A percentile compares a stretch with the other conserved stretches of the same genome.
Conservation (phyloP, 1,140 invertebrate species). For the Campoletis sonorensis region DNA sequence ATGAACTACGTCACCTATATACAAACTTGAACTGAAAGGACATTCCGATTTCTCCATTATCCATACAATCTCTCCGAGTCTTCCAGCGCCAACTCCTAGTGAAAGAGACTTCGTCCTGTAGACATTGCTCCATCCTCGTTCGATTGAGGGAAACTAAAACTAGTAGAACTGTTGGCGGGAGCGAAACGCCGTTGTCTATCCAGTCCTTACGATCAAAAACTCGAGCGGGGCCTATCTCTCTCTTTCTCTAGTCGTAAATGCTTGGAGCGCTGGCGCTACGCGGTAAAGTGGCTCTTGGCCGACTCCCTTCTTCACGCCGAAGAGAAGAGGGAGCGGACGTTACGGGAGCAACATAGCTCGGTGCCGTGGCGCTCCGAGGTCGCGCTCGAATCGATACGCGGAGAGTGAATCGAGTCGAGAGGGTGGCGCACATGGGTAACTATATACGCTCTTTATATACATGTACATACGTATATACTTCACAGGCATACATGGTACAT, state of each 20-base stretch:
- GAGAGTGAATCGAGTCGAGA: constrained; percentile 43
- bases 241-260: background rate
- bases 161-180: constrained; percentile 16
- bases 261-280: constrained; percentile 1
- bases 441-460: constrained; percentile 15
- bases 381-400: constrained; percentile 48
- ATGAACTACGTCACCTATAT: constrained; percentile 1
- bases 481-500: background rate
- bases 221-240: constrained; percentile 6
- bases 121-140: constrained; percentile 26
- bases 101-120: constrained; percentile 1
- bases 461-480: constrained; percentile 4
- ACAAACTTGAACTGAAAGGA: background rate
- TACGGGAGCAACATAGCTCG: constrained; percentile 44
- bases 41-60: constrained; percentile 10
- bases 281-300: constrained; percentile 45
- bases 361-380: constrained; percentile 48
- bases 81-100: background rate
- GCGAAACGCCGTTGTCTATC: background rate
- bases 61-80: background rate
- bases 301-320: constrained; percentile 44
- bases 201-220: background rate
- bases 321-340: constrained; percentile 32
- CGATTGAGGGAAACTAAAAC: constrained; percentile 43
- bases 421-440: constrained; percentile 24